Evolutionary conservation across 2,797 vertebrate species (phyloP).

Genomic region (Acrossocheilus fasciatus): DNA sequence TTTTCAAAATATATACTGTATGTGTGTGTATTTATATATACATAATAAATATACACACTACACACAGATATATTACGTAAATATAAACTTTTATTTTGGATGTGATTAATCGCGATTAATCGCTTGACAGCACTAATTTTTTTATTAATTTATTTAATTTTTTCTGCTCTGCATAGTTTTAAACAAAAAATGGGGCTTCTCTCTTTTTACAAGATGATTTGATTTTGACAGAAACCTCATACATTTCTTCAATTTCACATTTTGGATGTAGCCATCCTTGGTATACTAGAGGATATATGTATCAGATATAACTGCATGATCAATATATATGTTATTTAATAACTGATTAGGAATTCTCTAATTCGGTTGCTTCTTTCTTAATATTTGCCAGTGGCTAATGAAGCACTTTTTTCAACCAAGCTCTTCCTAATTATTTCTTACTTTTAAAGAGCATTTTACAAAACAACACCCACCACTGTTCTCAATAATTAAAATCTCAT

Average conservation of each 20-base stretch:
- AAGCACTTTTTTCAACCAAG: neutral
- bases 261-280: neutral
- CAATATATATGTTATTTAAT: neutral
- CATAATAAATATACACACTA: no score
- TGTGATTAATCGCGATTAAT: no score
- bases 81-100: no score
- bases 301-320: neutral
- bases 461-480: neutral
- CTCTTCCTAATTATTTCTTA: neutral
- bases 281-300: no score
- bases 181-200: neutral
- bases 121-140: no score
- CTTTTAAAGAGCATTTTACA: neutral
- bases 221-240: neutral
- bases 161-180: neutral
- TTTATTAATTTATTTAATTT: no score
- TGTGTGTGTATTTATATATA: no score
- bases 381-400: neutral
- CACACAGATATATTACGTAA: no score
- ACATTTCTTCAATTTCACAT: neutral
- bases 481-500: neutral
- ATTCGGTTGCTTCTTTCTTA: neutral
- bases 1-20: no score
- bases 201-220: neutral
- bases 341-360: neutral